Base-by-base conservation (phyloP, 2,888 invertebrate species). In the Drosophila anomelani region DNA sequence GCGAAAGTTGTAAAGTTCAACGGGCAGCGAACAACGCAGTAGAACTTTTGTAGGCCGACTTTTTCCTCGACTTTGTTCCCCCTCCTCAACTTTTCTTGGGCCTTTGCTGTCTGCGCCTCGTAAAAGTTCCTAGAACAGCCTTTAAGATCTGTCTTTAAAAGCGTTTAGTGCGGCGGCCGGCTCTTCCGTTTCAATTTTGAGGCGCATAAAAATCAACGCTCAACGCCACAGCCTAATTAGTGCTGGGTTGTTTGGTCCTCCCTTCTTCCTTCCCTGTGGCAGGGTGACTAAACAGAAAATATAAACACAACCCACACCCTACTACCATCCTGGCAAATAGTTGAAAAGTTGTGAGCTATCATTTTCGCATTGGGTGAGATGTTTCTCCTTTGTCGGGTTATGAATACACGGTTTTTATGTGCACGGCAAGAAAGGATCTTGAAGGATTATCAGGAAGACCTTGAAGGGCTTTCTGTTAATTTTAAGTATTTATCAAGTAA, bases 281-380 rank as follows among this genome's bases (percentile, higher is more conserved):
- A 46, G 66, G 66, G 62, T 62, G 61, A 72, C 59, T 66, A 36
- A 32, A 23, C 57, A 68, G 41, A 60, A 47, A 23, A 41, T 53
- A 53, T 53, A 53, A 53, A 53, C 51, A 15, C 6, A 53, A 23
- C 5, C 51, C 51, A 36, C 51, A 36, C 51, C 49, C 29, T n/a
- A 15, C n/a, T 44, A 13, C 20, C 13, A 9, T 15, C 17, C 43
- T 17, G 34, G 44, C 73, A 80, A 85, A 88, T 84, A 84, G 85
- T 81, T 84, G 77, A 81, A 86, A 85, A 86, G 85, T 86, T 88
- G 88, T 85, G 76, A 84, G 89, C 89, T 85, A 87, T 89, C 86
- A 88, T 89, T 88, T 86, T 78, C 89, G 71, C 85, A 89, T 86
- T 79, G 88, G 74, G 69, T 59, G 17, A 57, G 59, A 53, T 47